Percentiles rank a stretch among this genome's conserved stretches.
These are phyloP conservation scores for Spongilla lacustris DNA, from an alignment of 37 sponge, comb jelly and placozoan species.

Conservation along the genomic window DNA sequence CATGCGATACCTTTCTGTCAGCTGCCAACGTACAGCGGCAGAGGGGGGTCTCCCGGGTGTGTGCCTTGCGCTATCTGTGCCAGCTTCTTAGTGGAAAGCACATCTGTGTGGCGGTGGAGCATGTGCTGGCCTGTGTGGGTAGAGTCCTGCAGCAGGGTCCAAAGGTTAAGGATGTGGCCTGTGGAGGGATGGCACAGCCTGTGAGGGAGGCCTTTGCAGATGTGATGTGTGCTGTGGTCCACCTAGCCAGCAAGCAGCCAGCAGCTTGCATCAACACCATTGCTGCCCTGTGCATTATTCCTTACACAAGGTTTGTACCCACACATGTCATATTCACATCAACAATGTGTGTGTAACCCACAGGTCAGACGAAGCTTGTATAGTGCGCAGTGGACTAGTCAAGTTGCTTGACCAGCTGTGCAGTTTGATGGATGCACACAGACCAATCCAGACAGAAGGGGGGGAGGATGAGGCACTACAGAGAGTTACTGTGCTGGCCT, in stretches of 20 bases:
- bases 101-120: conserved; percentile 53
- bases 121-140: conserved; percentile 72
- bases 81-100: conserved; percentile 65
- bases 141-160: conserved; percentile 59
- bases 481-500: conserved; percentile 78
- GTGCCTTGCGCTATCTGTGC: conserved; percentile 83
- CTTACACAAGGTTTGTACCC: conserved; percentile 73
- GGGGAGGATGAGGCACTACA: conserved; percentile 61
- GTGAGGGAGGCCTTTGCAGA: conserved; percentile 76
- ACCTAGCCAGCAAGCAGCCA: conserved; percentile 78
- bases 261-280: conserved; percentile 84
- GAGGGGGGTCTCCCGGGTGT: conserved; percentile 65
- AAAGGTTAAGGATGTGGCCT: conserved; percentile 45
- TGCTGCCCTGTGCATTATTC: conserved; percentile 79
- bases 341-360: too few relatives aligned
- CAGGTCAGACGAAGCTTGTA: conserved; percentile 77
- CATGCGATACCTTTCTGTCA: conserved; percentile 67
- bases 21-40: conserved; percentile 77
- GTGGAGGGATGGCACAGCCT: conserved; percentile 63
- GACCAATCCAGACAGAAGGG: conserved; percentile 39
- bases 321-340: too few relatives aligned
- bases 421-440: conserved; percentile 40
- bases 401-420: conserved; percentile 87
- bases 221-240: conserved; percentile 76
- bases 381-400: conserved; percentile 89